These are phyloP conservation scores for Xanthorhoe spadicearia DNA, from an alignment of 2,888 invertebrate genomes.

Conservation along the genomic window DNA sequence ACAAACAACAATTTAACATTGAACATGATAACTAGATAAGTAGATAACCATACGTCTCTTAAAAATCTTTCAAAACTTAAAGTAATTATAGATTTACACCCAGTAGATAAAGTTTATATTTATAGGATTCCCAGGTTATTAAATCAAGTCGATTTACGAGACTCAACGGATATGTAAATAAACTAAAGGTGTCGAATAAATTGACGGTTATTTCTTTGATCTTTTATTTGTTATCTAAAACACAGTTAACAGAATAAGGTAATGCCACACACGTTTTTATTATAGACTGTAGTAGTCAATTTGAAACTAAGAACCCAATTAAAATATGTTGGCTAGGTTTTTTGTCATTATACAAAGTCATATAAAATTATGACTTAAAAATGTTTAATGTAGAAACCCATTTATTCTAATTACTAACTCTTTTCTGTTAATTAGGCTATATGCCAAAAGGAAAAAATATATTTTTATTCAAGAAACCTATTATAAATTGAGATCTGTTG, in stretches of 20 bases:
- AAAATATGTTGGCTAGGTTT: background rate
- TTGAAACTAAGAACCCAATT: background rate
- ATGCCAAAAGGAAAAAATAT: too few species aligned
- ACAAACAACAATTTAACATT: too few species aligned
- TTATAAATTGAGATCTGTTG: too few species aligned
- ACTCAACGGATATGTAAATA: conserved; percentile 23
- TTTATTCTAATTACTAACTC: too few species aligned
- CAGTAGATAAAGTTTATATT: conserved; percentile 7
- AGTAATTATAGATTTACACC: conserved; percentile 3
- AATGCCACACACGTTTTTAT: conserved; percentile 1
- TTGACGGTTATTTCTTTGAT: conserved; percentile 25
- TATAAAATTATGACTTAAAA: too few species aligned
- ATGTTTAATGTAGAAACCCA: too few species aligned
- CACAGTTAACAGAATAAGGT: background rate
- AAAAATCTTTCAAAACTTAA: too few species aligned
- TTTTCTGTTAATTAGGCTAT: too few species aligned
- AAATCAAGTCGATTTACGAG: conserved; percentile 29
- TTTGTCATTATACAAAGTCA: background rate
- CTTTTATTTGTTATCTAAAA: conserved; percentile 4
- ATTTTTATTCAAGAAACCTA: too few species aligned
- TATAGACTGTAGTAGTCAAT: background rate
- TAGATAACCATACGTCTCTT: too few species aligned
- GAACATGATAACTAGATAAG: too few species aligned
- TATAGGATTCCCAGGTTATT: conserved; percentile 14
- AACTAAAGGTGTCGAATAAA: conserved; percentile 26